Base-by-base conservation (phyloP, 2,113 vertebrate genomes). In the Scalopus aquaticus region DNA sequence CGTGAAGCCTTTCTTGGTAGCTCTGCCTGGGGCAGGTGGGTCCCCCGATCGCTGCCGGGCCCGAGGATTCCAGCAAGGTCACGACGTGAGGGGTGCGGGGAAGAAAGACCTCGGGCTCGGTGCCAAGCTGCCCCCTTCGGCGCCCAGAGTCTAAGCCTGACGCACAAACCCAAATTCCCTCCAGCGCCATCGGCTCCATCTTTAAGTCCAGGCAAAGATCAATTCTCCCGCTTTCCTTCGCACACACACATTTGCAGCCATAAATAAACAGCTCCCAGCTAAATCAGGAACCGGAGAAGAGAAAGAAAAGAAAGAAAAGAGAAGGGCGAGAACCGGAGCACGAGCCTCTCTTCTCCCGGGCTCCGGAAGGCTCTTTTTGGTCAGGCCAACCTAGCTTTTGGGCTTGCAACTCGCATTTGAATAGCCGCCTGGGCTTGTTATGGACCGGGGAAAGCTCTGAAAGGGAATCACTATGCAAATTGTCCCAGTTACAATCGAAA, bases 381-480 rank as follows among this genome's bases (percentile, higher is more conserved):
- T 87, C 98, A 97, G 98, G 97, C 98, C 98, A 98, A 98, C 98
- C 98, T 98, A 95, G 98, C 98, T 98, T 99, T 99, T 98, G 98
- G 98, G 97, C 98, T 98, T 98, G 99, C 98, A 98, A 98, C 98
- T 98, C 98, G 99, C 98, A 99, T 99, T 99, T 99, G 99, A 99
- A 99, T 99, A 99, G 99, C 99, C 98, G 99, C 98, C 98, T 98
- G 98, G 80, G 98, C 98, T 99, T 98, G 98, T 99, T 99, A 99
- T 98, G 98, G 99, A 99, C 99, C 98, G 98, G 98, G 93, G 96
- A 97, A 99, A 98, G 98, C 98, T 98, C 99, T 98, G 99, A 98
- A 99, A 99, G 99, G 98, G 99, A 99, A 99, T 99, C 99, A 99
- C 99, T 99, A 99, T 99, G 99, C 99, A 99, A 99, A 99, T 99